Base-by-base conservation (phyloP, 2,797 vertebrate species). In the Margarornis squamiger region DNA sequence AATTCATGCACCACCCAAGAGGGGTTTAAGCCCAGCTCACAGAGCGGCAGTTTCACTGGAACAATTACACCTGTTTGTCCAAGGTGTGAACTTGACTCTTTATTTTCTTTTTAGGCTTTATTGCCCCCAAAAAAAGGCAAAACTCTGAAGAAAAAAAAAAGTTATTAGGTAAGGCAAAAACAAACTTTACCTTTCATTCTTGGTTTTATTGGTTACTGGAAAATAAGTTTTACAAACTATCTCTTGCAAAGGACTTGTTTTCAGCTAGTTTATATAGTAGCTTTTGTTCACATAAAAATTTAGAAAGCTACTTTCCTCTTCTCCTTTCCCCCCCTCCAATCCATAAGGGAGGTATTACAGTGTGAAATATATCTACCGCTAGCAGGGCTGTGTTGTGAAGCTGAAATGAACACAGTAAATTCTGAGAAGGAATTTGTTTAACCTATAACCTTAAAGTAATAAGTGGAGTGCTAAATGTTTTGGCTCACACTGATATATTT, bases 391-490 rank as follows among this genome's bases (percentile, higher is more conserved):
- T 54, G 95, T 95, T 97, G 96, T 91, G 95, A 96, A 96, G 96
- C 92, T 93, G 20, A 97, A 96, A 96, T 86, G 88, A 97, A 94
- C 62, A 89, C 97, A 96, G 95, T 97, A 97, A 97, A 97, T 97
- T 96, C 96, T 95, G 94, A 91, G 86, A 84, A 91, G 95, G 96
- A 94, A 95, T 97, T 97, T 96, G 96, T 96, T 97, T 97, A 97
- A 96, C 97, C 97, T 97, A 70, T 96, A 96, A 96, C 97, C 97
- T 94, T 86, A 51, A 95, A 92, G 95, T 94, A 94, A 95, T 96
- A 94, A 97, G 95, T 85, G 93, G 88, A 92, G 93, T 77, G 80
- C 88, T 95, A 96, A 95, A 97, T 95, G 92, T 94, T 95, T 96
- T 95, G 94, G 96, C 94, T 89, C 95, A 91, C 94, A 90, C 94